Base-by-base conservation (phyloP, 2,888 invertebrate species). In the Blastobasis adustella region DNA sequence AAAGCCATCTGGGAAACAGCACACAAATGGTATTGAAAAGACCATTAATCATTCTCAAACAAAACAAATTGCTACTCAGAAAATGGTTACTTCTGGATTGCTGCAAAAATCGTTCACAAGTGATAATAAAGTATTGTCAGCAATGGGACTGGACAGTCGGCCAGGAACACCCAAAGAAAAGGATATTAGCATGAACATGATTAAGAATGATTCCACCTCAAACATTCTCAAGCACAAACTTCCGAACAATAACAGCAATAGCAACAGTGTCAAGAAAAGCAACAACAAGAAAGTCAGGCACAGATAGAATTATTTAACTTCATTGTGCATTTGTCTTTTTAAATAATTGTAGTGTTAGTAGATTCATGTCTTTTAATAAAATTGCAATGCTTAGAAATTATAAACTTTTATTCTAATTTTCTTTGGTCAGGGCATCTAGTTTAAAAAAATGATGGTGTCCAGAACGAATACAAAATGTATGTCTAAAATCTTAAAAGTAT, bases 201-300 rank as follows among this genome's bases (percentile, higher is more conserved):
- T 83, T 47, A 86, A 88, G 60, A 81, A 76, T 51, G 86, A 85
- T 38, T 65, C 73, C 48, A 82, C 84, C 55, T 81, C 85, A 10
- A 87, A 82, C 54, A 67, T 82, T 41, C 65, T 87, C 23, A 91
- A 91, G 73, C 91, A 91, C 60, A 91, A 91, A 72, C 62, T 86
- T 47, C 63, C 77, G 9, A 23, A 23, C 23, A 79, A 67, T 53
- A 80, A 71, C 52, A 79, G 82, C 46, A 80, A 69, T 54, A 70
- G 66, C 54, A 82, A 89, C 71, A 92, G 91, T 56, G 88, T 91
- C 44, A 95, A 95, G 76, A 95, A 95, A 69, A 94, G 90, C 72
- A 92, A 91, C 63, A 94, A 93, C 70, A 96, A 96, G 75, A 95
- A 96, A 80, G 93, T 95, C 23, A 91, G 95, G 67, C 95, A 95